Evolutionary conservation across 2,113 vertebrate species (phyloP), one percentile per base, ranked within the genome.

Genomic region (Misgurnus anguillicaudatus): DNA sequence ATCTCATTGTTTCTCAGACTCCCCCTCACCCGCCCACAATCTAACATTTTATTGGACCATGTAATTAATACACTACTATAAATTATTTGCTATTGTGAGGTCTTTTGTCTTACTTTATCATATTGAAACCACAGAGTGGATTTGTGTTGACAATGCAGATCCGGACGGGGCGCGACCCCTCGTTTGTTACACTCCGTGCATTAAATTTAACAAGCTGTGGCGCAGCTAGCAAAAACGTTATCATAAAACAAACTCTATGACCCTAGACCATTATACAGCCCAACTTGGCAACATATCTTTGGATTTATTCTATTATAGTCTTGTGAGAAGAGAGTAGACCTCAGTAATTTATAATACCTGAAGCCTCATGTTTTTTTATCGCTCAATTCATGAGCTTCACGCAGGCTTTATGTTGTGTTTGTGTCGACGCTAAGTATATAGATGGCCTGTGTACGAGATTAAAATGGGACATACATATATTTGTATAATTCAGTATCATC

Each of bases 41-140:
- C 86, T 85, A 75, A 60, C 68, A 86, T 72, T 67, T 82, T 75
- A 86, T 83, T 69, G 39, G 83, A 87, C 82, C 87, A 82, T 89
- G 83, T 88, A 91, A 91, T 89, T 80, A 89, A 90, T 84, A 86
- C 66, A 81, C 67, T 2, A 55, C 73, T 75, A 89, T 91, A 83
- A 89, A 90, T 90, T 86, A 90, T 89, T 91, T 84, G 91, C 87
- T 79, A 82, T 83, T 78, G 77, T 74, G n/a, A 80, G 57, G 77
- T 70, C 79, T 78, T 87, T 89, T 91, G 78, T 89, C 86, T 86
- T 38, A 69, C 70, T 74, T 57, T 53, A 81, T 85, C 87, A 87
- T 86, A 75, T 51, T 82, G 89, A 86, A 85, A 85, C 88, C 55
- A 81, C 74, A 82, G 80, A 77, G 72, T 36, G 39, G 39, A 81